These are phyloP conservation scores for Ephialtes manifestator DNA, from an alignment of 2,888 invertebrate species.

Conservation along the genomic window DNA sequence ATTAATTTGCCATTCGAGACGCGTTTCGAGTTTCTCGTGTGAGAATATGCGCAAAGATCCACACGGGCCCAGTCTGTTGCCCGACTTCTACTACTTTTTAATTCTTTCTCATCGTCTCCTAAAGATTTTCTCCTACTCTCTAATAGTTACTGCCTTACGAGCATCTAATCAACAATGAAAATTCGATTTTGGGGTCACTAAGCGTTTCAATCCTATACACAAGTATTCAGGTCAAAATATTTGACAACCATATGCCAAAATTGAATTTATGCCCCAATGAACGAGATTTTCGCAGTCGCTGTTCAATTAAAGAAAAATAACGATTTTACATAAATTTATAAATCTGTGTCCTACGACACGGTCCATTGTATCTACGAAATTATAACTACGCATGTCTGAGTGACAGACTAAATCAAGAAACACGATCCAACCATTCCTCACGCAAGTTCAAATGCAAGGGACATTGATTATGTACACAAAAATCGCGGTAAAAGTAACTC, in stretches of 20 bases:
- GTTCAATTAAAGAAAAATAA: neutral
- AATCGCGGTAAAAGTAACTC: neutral
- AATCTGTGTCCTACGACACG: too few species aligned
- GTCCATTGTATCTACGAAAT: too few species aligned
- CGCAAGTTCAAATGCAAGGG: slow-evolving; percentile 5
- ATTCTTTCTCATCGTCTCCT: slow-evolving; percentile 46
- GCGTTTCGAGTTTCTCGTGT: slow-evolving; percentile 64
- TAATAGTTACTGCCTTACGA: slow-evolving; percentile 31
- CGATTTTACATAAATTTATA: neutral
- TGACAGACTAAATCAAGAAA: neutral
- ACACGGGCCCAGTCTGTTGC: slow-evolving; percentile 3
- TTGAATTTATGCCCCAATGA: neutral
- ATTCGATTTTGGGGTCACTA: slow-evolving; percentile 77
- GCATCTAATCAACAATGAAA: slow-evolving; percentile 64
- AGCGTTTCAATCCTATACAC: slow-evolving; percentile 68
- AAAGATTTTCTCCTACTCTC: slow-evolving; percentile 54
- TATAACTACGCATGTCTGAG: neutral
- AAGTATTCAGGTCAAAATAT: slow-evolving; percentile 72
- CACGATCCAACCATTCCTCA: neutral
- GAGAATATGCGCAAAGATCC: slow-evolving; percentile 56
- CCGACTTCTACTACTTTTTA: slow-evolving; percentile 54
- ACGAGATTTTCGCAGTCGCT: neutral
- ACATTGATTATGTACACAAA: neutral
- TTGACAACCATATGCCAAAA: neutral
- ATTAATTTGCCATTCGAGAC: slow-evolving; percentile 57